Percentiles rank a stretch among this genome's conserved stretches.
Conservation (phyloP, 2,888 invertebrate species). For the Brachypterus glaber region DNA sequence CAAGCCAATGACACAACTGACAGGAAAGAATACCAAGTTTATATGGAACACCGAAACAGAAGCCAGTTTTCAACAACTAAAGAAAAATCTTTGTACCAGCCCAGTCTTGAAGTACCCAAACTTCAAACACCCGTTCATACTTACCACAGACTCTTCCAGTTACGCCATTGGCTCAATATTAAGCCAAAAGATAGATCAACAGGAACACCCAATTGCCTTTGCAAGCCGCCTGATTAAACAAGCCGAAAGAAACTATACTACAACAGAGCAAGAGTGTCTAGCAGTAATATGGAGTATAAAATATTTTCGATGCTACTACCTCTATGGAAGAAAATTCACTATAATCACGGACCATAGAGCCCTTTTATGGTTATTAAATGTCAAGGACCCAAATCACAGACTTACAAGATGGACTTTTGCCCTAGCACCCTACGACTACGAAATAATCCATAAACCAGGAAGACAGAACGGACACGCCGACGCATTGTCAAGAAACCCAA, state of each 20-base stretch:
- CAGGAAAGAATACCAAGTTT: background rate
- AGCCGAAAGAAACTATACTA: slow-evolving; percentile 13
- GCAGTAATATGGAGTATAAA: slow-evolving; percentile 12
- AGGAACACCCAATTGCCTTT: slow-evolving; percentile 12
- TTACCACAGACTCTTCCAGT: slow-evolving; percentile 5
- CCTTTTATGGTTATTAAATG: slow-evolving; percentile 10
- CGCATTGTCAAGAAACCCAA: background rate
- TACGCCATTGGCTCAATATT: slow-evolving; percentile 19
- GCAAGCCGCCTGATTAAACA: slow-evolving; percentile 10
- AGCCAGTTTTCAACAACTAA: background rate
- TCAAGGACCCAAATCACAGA: slow-evolving; percentile 12
- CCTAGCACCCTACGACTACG: slow-evolving; percentile 10
- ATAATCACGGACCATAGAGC: slow-evolving; percentile 11
- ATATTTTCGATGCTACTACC: slow-evolving; percentile 5
- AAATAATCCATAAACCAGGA: slow-evolving; percentile 13
- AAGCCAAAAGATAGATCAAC: slow-evolving; percentile 4
- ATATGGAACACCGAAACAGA: background rate
- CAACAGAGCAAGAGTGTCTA: slow-evolving; percentile 14
- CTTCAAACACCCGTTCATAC: background rate
- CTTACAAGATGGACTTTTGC: slow-evolving; percentile 12
- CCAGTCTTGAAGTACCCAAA: slow-evolving; percentile 2
- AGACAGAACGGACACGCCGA: background rate
- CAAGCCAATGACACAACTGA: background rate
- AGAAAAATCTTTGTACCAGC: background rate
- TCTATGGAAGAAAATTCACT: background rate